Evolutionary conservation across 2,797 vertebrate genomes (phyloP).

Genomic region (Sardinella longiceps): DNA sequence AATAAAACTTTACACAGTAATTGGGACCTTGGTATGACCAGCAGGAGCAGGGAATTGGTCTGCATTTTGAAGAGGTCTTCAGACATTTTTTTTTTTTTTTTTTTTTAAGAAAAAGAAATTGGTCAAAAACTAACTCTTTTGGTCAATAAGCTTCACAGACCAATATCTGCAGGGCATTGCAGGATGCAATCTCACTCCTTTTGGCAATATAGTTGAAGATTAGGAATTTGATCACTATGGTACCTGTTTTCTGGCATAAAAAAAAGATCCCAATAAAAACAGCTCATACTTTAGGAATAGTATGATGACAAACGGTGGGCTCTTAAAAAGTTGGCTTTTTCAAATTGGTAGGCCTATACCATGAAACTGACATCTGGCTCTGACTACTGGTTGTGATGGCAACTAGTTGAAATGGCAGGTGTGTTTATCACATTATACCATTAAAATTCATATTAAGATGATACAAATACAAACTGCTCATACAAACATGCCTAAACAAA

Average conservation of each 20-base stretch:
- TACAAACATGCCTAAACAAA: background rate
- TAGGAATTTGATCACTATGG: too few species aligned
- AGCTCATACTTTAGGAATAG: too few species aligned
- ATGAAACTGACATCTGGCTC: too few species aligned
- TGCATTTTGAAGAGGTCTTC: background rate
- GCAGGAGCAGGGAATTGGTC: background rate
- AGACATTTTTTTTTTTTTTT: too few species aligned
- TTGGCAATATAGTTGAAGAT: background rate
- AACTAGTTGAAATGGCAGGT: background rate
- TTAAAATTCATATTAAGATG: background rate
- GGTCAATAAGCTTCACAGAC: background rate
- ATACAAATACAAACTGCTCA: background rate
- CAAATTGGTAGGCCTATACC: too few species aligned
- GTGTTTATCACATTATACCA: background rate
- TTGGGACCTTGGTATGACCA: slow-evolving; percentile 18
- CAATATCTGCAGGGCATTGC: background rate
- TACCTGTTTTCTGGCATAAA: too few species aligned
- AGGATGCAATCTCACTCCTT: background rate
- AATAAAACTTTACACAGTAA: slow-evolving; percentile 18
- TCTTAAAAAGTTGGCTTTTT: too few species aligned
- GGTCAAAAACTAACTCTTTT: too few species aligned
- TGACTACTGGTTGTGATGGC: too few species aligned
- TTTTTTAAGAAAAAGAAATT: too few species aligned
- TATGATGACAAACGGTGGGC: too few species aligned
- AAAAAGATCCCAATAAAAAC: too few species aligned